These are phyloP conservation scores for Nemotelus pantherinus DNA, from an alignment of 2,888 invertebrate species.

Conservation along the genomic window DNA sequence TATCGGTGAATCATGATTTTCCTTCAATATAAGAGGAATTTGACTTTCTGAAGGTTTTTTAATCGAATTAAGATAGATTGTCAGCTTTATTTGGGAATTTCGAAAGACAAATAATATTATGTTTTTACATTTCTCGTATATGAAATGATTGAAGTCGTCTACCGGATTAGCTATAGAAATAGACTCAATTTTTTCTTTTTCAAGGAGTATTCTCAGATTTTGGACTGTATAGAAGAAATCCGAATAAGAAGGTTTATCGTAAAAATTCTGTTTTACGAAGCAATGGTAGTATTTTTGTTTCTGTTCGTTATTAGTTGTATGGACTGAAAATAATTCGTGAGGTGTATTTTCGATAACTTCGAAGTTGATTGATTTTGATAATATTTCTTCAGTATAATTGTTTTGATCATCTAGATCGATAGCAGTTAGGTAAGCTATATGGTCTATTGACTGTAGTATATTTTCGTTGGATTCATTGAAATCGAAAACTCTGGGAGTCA, in stretches of 20 bases:
- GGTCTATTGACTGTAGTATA: not conserved
- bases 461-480: slow-evolving; percentile 19
- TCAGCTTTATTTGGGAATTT: not conserved
- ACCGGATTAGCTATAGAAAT: not conserved
- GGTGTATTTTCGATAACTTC: not conserved
- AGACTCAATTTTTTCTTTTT: not conserved
- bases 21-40: not conserved
- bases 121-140: not conserved
- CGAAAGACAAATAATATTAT: not conserved
- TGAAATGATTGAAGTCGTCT: not conserved
- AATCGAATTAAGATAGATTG: no score
- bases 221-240: not conserved
- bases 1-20: not conserved
- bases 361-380: no score
- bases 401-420: not conserved
- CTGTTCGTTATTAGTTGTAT: not conserved
- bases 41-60: no score
- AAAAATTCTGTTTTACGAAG: not conserved
- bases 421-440: no score
- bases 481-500: not conserved
- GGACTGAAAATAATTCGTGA: not conserved
- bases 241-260: not conserved
- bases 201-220: not conserved
- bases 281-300: not conserved
- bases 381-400: no score